phyloP scores from a whole-genome alignment of 2,113 vertebrate genomes.

The Macrotis lagotis region DNA sequence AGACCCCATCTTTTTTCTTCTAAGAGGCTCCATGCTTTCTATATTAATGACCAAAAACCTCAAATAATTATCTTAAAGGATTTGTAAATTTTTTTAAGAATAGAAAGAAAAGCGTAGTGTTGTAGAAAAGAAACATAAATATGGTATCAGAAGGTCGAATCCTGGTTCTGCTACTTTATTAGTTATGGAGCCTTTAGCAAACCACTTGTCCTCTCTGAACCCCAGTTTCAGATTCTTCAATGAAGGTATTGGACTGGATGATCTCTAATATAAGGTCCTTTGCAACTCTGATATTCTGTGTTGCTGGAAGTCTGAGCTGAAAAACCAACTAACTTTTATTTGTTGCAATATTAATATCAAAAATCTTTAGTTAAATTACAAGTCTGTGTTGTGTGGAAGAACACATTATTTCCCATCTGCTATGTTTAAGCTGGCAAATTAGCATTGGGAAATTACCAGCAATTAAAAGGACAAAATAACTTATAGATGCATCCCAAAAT shows the following conservation, averaged over 20 bases:
- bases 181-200: not conserved
- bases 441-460: not conserved
- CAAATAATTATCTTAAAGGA: conserved; percentile 39
- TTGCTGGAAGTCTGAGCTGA: not conserved
- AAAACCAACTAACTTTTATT: not conserved
- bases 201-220: not conserved
- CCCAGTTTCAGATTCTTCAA: not conserved
- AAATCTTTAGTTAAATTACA: not conserved
- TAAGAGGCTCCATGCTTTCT: conserved; percentile 31
- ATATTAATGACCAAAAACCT: conserved; percentile 12
- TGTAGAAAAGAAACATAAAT: not conserved
- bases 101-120: not conserved
- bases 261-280: not conserved
- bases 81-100: conserved; percentile 18
- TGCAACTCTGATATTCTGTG: not conserved
- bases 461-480: not conserved
- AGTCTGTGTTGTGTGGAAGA: not conserved
- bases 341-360: not conserved
- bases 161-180: not conserved
- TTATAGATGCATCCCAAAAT: not conserved
- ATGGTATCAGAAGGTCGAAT: not conserved
- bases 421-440: not conserved
- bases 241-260: not conserved
- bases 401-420: not conserved
- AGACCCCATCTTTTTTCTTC: conserved; percentile 49